Base-by-base conservation (phyloP, 2,888 invertebrate genomes). In the Trissolcus japonicus region DNA sequence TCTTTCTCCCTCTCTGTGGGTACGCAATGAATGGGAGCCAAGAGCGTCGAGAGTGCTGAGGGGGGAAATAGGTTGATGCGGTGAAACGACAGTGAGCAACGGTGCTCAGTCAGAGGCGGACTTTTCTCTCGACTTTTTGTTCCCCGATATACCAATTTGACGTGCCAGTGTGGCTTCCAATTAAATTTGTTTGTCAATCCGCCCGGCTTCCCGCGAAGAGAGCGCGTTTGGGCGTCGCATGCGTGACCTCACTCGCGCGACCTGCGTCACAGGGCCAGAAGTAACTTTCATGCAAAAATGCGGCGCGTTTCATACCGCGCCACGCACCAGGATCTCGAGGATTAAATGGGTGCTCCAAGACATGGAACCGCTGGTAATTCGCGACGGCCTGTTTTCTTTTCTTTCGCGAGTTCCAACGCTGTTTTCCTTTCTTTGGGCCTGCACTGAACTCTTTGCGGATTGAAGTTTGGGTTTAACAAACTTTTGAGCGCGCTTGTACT, bases 311-410 rank as follows among this genome's bases (percentile, higher is more conserved):
- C 46, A 74, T 40, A 74, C 67, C 61, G 67, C 74, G 62, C 74
- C 74, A 62, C 74, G 67, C 66, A 40, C 65, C 11, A 59, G 72
- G 29, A 25, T 57, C 35, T 46, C 60, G 21, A 67, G 71, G 59
- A 65, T 75, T 77, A 80, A 79, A 83, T 83, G 83, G 75, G 50
- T 72, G 35, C 63, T 29, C 17, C 61, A 60, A 72, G 68, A 73
- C 73, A 77, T 77, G 77, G 73, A 77, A 73, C 68, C 73, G 66
- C 73, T 73, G 77, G 77, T 77, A 73, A 35, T 2, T 13, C 19
- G 7, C 35, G 35, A 35, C 11, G 35, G 11, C 25, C 4, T 35
- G 35, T 35, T 35, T 35, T 11, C 9, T 35, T 35, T 35, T 35
- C 35, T 1, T 1, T 6, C 11, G 7, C 9, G 35, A 35, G 11